phyloP scores from a whole-genome alignment of 2,113 vertebrate genomes.

The Phrynosoma platyrhinos region DNA sequence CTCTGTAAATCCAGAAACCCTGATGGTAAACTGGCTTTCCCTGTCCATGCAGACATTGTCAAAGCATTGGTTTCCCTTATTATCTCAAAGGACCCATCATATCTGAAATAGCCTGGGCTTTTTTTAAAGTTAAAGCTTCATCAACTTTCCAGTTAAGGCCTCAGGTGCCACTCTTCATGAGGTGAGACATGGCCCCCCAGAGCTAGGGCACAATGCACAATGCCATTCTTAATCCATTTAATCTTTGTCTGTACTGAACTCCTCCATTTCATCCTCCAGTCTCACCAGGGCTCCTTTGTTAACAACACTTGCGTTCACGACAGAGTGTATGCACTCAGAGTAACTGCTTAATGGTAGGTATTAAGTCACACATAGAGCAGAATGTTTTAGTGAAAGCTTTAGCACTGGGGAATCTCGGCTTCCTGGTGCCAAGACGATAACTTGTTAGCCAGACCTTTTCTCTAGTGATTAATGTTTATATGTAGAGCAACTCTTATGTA shows the following conservation, averaged over 20 bases:
- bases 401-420: conserved; percentile 46
- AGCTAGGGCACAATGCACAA: conserved; percentile 71
- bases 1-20: too few species aligned
- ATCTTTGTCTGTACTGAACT: conserved; percentile 63
- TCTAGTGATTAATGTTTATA: conserved; percentile 40
- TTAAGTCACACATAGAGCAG: conserved; percentile 49
- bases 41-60: too few species aligned
- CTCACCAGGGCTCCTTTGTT: conserved; percentile 76
- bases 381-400: conserved; percentile 42
- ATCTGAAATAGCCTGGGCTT: conserved; percentile 21
- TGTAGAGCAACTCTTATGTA: background rate
- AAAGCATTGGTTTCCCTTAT: background rate
- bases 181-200: conserved; percentile 52
- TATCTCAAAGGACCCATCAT: conserved; percentile 14
- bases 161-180: conserved; percentile 68
- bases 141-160: conserved; percentile 52
- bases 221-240: conserved; percentile 68
- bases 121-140: conserved; percentile 36
- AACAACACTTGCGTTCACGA: conserved; percentile 41
- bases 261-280: conserved; percentile 57
- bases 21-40: too few species aligned
- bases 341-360: conserved; percentile 67
- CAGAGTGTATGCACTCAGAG: conserved; percentile 63
- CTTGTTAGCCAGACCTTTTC: conserved; percentile 57
- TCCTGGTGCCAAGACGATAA: conserved; percentile 56